phyloP scores from a whole-genome alignment of 2,797 vertebrate genomes.

The Cirrhinus mrigala region DNA sequence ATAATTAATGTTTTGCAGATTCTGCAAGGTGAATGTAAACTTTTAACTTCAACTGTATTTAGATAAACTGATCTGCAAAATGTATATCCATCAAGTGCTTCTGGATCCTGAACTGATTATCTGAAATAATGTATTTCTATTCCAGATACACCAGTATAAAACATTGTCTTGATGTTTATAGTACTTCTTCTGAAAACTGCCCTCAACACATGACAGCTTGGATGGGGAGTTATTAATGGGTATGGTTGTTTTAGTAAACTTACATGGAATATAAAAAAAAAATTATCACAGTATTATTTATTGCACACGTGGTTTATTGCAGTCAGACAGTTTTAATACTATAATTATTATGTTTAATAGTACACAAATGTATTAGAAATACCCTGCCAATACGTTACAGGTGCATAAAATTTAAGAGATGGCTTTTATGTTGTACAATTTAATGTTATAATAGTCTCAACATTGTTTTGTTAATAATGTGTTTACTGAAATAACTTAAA shows the following conservation, averaged over 20 bases:
- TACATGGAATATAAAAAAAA: neutral
- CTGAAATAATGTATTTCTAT: slow-evolving; percentile 21
- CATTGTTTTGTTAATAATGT: neutral
- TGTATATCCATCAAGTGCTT: neutral
- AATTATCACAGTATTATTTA: neutral
- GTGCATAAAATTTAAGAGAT: neutral
- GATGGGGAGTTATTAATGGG: neutral
- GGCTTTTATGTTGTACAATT: neutral
- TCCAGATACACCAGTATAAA: neutral
- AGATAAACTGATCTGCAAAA: neutral
- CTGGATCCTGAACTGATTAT: neutral
- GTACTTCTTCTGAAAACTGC: neutral
- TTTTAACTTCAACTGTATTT: neutral
- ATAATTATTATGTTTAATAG: neutral
- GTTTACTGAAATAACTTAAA: too few relatives aligned
- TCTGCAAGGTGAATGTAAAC: too few relatives aligned
- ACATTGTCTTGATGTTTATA: neutral
- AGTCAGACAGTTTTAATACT: neutral
- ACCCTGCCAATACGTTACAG: neutral
- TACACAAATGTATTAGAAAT: neutral
- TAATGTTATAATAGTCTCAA: slow-evolving; percentile 1
- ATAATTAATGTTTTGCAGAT: too few relatives aligned
- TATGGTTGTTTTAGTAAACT: neutral
- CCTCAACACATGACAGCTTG: neutral
- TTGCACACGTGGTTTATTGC: neutral